Conservation (phyloP, 2,797 vertebrate species). For the Labeo calbasu region DNA sequence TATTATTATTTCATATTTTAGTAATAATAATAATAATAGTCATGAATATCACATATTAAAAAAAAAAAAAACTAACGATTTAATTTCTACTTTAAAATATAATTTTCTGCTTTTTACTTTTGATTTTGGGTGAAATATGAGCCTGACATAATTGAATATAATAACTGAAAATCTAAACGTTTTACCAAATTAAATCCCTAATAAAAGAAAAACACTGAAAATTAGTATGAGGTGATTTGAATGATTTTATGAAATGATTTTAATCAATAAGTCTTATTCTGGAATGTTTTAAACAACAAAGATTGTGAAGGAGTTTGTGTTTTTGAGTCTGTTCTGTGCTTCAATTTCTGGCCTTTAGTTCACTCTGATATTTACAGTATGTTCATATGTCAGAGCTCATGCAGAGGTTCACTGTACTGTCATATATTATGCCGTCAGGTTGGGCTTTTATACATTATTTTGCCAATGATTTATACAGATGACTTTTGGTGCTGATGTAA, state of each 20-base stretch:
- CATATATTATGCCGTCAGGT: neutral
- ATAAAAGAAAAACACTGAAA: neutral
- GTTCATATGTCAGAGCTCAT: constrained; percentile 24
- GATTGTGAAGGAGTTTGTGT: neutral
- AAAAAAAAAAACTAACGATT: neutral
- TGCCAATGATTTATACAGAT: neutral
- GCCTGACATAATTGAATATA: neutral
- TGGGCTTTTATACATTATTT: neutral
- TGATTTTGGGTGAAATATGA: neutral
- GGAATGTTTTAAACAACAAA: neutral
- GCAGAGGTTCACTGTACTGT: neutral
- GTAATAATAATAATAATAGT: too few relatives aligned
- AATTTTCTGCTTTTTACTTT: neutral
- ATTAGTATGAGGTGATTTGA: neutral
- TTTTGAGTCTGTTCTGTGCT: neutral
- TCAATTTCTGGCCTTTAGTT: neutral
- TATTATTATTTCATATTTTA: too few relatives aligned
- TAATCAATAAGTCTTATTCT: neutral
- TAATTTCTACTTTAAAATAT: neutral
- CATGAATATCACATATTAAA: too few relatives aligned
- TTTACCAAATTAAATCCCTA: neutral
- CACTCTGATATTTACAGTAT: neutral
- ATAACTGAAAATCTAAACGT: neutral
- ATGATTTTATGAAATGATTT: neutral
- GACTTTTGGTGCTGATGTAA: neutral